Evolutionary conservation across 2,797 vertebrate genomes (phyloP).

Genomic region (Lagodon rhomboides): DNA sequence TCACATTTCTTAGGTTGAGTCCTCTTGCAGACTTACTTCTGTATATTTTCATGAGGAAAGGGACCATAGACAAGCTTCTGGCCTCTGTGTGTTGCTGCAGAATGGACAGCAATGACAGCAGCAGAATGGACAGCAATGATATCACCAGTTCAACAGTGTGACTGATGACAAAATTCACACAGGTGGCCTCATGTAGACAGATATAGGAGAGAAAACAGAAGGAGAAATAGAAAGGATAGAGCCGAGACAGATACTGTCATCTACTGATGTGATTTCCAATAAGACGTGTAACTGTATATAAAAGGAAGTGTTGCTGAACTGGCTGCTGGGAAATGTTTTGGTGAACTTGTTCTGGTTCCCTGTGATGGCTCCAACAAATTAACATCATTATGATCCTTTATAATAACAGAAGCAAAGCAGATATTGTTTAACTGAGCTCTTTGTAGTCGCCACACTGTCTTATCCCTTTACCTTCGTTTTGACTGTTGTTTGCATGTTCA

Average conservation of each 20-base stretch:
- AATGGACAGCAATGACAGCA: background rate
- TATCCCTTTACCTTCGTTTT: no score
- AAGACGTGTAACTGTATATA: background rate
- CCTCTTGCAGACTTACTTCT: slow-evolving; percentile 28
- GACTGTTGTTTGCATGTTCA: no score
- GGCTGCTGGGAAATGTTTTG: no score
- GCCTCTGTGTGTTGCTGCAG: slow-evolving; percentile 18
- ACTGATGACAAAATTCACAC: background rate
- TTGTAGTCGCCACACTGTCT: no score
- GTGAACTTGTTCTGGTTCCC: no score
- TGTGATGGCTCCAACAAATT: no score
- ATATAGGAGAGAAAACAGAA: background rate
- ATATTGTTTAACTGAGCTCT: no score
- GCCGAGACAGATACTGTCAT: background rate
- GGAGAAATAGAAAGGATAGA: background rate
- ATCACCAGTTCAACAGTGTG: background rate
- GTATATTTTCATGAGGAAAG: slow-evolving; percentile 33
- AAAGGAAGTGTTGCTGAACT: no score
- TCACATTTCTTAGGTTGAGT: background rate
- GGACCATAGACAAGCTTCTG: background rate
- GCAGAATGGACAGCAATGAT: background rate
- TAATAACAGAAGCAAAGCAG: no score
- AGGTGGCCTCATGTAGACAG: background rate
- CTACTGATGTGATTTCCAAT: background rate
- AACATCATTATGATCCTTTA: no score